These are phyloP conservation scores for Orthosia incerta DNA, from an alignment of 2,888 invertebrate genomes.

Conservation along the genomic window DNA sequence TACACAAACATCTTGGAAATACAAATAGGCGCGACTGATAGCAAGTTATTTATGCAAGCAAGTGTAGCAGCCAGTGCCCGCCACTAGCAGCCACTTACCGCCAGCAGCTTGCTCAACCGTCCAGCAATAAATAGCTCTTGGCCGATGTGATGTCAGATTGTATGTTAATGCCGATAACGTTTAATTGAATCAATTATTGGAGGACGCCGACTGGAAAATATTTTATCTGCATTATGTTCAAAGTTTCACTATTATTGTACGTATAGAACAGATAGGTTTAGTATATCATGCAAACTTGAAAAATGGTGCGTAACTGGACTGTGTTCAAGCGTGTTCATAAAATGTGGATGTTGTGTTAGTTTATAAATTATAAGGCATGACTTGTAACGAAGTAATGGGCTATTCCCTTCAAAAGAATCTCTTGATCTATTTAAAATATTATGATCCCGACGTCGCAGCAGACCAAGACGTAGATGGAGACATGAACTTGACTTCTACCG, in stretches of 20 bases:
- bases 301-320: neutral
- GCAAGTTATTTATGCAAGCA: conserved; percentile 42
- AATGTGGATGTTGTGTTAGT: neutral
- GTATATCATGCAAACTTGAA: conserved; percentile 5
- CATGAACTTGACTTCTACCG: no score
- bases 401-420: no score
- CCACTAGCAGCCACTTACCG: neutral
- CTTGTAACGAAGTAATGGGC: neutral
- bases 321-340: neutral
- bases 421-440: neutral
- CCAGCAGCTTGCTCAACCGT: conserved; percentile 41
- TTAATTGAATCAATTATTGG: conserved; percentile 60
- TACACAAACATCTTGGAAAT: conserved; percentile 9
- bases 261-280: neutral
- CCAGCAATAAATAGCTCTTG: conserved; percentile 21
- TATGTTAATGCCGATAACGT: conserved; percentile 56
- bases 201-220: conserved; percentile 38
- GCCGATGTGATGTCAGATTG: conserved; percentile 49
- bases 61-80: conserved; percentile 32
- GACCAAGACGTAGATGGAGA: no score
- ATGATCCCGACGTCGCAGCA: no score
- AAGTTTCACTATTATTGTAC: conserved; percentile 39
- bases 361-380: no score
- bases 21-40: conserved; percentile 52
- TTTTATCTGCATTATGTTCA: conserved; percentile 38